Conservation (phyloP, 1,140 invertebrate species). For the Drosophila teissieri region DNA sequence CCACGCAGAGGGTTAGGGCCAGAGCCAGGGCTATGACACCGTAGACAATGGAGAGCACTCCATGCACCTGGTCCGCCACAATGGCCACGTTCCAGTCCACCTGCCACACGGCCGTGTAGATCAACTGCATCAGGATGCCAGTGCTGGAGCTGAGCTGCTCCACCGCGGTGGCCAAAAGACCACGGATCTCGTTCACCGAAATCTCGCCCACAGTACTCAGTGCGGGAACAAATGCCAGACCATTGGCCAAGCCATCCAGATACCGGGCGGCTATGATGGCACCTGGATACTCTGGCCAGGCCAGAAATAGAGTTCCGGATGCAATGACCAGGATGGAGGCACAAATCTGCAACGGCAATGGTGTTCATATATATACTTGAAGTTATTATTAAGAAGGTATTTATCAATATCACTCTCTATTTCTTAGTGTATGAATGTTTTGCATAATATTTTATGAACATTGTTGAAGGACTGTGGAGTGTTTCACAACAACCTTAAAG, state of each 20-base stretch:
- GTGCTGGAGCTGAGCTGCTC: conserved; percentile 63
- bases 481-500: no score
- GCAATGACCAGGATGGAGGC: conserved; percentile 60
- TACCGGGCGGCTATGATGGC: conserved; percentile 68
- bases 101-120: conserved; percentile 56
- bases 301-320: conserved; percentile 61
- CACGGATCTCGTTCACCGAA: conserved; percentile 46
- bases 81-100: conserved; percentile 48
- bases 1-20: conserved; percentile 52
- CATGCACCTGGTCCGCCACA: conserved; percentile 62
- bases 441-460: no score
- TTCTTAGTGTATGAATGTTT: no score
- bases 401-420: no score
- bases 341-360: conserved; percentile 36
- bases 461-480: no score
- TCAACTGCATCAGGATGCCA: conserved; percentile 66
- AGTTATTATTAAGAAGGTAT: no score
- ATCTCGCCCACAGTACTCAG: conserved; percentile 67
- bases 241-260: conserved; percentile 74
- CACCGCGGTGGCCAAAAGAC: conserved; percentile 49
- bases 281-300: conserved; percentile 33
- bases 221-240: conserved; percentile 68
- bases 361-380: no score
- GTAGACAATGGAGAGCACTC: conserved; percentile 56
- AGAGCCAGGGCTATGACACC: conserved; percentile 51